Percentiles rank a stretch among this genome's conserved stretches.
These are phyloP conservation scores for Pseudomyrmex gracilis DNA, from an alignment of 1,140 invertebrate genomes.

Conservation along the genomic window DNA sequence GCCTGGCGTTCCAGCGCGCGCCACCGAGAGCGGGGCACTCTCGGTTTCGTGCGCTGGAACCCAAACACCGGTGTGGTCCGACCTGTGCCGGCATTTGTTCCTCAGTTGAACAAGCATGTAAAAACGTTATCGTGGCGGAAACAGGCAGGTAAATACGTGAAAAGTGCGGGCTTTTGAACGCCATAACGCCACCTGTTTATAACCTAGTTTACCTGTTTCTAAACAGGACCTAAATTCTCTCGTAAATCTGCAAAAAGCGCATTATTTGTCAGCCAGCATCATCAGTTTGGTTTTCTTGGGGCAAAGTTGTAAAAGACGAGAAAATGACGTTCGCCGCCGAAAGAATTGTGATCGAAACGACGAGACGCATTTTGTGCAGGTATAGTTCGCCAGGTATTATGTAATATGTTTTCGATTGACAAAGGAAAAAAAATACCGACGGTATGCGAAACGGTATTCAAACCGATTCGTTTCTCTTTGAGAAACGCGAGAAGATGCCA, in stretches of 20 bases:
- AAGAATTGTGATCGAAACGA: constrained; percentile 28
- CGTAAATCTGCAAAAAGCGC: background rate
- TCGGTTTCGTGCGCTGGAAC: constrained; percentile 72
- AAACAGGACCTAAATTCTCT: background rate
- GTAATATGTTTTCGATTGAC: constrained; percentile 41
- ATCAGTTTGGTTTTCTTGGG: background rate
- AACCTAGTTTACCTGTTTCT: too few species aligned
- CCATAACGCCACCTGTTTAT: background rate
- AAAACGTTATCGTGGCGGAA: constrained; percentile 61
- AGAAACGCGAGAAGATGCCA: background rate
- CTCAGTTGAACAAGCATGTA: constrained; percentile 66
- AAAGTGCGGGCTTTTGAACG: background rate
- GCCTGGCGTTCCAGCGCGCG: constrained; percentile 67
- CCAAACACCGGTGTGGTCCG: constrained; percentile 65
- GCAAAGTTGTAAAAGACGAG: background rate
- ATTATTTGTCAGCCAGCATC: background rate
- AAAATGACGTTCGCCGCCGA: constrained; percentile 1
- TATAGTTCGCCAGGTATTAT: background rate
- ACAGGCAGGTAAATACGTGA: background rate
- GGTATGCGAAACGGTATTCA: constrained; percentile 11
- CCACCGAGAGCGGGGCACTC: constrained; percentile 69
- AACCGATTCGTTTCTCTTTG: constrained; percentile 36
- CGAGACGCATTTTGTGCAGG: background rate
- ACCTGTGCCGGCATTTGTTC: constrained; percentile 50
- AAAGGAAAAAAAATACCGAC: background rate